Conservation (phyloP, 2,888 invertebrate genomes). For the Cheilosia urbana region DNA sequence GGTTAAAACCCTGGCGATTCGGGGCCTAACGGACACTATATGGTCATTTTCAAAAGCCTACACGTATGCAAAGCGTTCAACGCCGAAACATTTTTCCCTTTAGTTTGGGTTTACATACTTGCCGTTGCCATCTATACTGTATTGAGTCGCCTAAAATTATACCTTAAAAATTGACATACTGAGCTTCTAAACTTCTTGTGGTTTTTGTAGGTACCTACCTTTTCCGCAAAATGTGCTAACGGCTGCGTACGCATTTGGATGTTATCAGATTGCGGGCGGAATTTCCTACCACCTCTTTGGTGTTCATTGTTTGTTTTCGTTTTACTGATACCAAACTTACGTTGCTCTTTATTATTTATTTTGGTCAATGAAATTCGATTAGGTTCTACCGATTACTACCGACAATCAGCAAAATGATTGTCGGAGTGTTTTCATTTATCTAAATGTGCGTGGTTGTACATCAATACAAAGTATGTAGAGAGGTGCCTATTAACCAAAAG, state of each 20-base stretch:
- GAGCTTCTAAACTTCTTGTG: not conserved
- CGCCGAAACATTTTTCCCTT: too few species aligned
- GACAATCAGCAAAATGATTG: not conserved
- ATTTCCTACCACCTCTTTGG: not conserved
- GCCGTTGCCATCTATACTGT: not conserved
- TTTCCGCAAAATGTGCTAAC: not conserved
- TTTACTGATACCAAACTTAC: conserved; percentile 17
- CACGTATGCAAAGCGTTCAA: too few species aligned
- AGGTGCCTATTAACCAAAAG: too few species aligned
- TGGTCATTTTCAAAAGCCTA: too few species aligned
- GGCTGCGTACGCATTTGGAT: not conserved
- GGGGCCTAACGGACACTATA: too few species aligned
- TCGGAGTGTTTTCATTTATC: not conserved
- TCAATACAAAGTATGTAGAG: not conserved
- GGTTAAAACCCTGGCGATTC: too few species aligned
- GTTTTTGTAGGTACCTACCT: too few species aligned
- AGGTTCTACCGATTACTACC: not conserved
- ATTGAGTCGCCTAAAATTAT: not conserved
- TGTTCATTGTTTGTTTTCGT: conserved; percentile 16
- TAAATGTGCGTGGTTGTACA: conserved; percentile 27
- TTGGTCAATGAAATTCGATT: conserved; percentile 34
- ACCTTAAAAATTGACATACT: not conserved
- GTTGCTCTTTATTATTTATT: conserved; percentile 4
- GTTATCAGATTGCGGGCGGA: not conserved
- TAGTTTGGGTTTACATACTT: not conserved